These are phyloP conservation scores for Hassar affinis DNA, from an alignment of 2,113 vertebrate genomes.

Conservation along the genomic window DNA sequence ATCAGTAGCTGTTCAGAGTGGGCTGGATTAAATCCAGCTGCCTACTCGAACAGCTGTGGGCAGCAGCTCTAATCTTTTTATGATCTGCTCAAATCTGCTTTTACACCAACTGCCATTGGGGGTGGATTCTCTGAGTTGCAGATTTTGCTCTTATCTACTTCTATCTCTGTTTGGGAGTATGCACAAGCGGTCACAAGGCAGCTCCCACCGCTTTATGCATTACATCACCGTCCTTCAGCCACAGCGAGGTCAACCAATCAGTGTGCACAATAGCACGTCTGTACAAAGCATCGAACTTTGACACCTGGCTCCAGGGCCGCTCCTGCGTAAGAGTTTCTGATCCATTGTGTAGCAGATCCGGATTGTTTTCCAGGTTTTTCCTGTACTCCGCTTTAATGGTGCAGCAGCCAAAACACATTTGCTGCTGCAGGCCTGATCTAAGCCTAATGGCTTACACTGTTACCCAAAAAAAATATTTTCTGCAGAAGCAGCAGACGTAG, in stretches of 20 bases:
- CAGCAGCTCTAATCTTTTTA: conserved; percentile 15
- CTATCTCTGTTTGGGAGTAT: conserved; percentile 7
- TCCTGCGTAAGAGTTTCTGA: conserved; percentile 23
- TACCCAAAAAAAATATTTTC: not conserved
- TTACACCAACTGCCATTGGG: conserved; percentile 1
- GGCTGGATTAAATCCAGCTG: conserved; percentile 1
- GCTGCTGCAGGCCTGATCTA: not conserved
- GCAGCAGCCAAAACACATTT: not conserved
- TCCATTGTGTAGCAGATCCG: conserved; percentile 63
- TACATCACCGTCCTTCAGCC: conserved; percentile 41
- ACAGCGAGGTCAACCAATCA: conserved; percentile 7
- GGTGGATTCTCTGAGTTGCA: not conserved
- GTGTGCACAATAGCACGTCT: not conserved
- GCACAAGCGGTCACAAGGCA: conserved; percentile 20
- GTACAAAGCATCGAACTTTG: not conserved
- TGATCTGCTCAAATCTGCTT: not conserved
- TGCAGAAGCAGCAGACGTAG: not conserved
- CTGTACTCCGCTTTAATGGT: conserved; percentile 40
- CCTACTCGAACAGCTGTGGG: not conserved
- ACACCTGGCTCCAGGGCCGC: not conserved
- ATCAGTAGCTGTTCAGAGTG: conserved; percentile 3
- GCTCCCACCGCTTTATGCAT: conserved; percentile 23
- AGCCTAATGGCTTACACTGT: not conserved
- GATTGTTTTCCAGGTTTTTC: conserved; percentile 53
- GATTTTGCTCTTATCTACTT: conserved; percentile 18